Percentiles rank a stretch among this genome's conserved stretches.
Evolutionary conservation across 2,113 vertebrate species (phyloP).

Genomic region (Carlito syrichta): DNA sequence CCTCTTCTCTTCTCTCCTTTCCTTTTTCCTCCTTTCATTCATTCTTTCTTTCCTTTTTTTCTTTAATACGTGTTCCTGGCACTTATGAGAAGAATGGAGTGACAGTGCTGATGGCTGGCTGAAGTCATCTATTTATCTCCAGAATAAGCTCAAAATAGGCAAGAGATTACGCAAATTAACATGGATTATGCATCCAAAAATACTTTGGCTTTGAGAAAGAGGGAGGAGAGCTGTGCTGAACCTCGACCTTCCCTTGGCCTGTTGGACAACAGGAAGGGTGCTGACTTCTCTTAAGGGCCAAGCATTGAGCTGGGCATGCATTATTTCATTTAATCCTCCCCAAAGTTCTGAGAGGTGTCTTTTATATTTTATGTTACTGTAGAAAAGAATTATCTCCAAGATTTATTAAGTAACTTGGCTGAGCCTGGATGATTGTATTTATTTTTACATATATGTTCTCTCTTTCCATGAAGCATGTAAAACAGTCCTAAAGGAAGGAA

Average conservation of each 20-base stretch:
- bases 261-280: neutral
- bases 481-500: neutral
- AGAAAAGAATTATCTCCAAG: neutral
- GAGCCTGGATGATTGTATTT: neutral
- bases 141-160: conserved; percentile 61
- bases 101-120: conserved; percentile 21
- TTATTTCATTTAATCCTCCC: neutral
- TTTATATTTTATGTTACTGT: neutral
- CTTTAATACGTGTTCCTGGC: conserved; percentile 56
- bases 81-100: neutral
- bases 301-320: rapidly evolving
- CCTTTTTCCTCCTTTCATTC: neutral
- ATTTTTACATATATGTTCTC: neutral
- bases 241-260: neutral
- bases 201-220: conserved; percentile 30
- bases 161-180: conserved; percentile 62
- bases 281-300: neutral
- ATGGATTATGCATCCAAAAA: conserved; percentile 36
- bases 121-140: conserved; percentile 73
- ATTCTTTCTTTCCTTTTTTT: too few relatives aligned
- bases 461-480: neutral
- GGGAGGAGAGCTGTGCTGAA: neutral
- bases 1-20: neutral
- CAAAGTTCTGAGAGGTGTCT: neutral
- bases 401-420: neutral